Conservation (phyloP, 2,888 invertebrate genomes). For the Serripes groenlandicus region DNA sequence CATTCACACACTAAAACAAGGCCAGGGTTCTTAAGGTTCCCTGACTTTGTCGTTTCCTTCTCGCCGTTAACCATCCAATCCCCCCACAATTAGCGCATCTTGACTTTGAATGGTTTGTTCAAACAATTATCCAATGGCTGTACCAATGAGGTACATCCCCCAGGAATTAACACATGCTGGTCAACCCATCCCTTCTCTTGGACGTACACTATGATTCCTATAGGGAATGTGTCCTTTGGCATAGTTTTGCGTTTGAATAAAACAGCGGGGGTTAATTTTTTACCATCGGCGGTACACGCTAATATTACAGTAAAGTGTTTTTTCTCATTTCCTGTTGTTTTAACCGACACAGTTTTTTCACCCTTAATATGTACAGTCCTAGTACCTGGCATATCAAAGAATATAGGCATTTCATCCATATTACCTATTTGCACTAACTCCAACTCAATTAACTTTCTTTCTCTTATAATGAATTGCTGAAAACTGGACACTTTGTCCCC, state of each 20-base stretch:
- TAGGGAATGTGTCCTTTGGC: conserved; percentile 58
- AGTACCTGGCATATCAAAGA: conserved; percentile 52
- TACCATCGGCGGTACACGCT: conserved; percentile 60
- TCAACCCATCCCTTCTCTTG: conserved; percentile 61
- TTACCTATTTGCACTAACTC: conserved; percentile 19
- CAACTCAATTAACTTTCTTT: conserved; percentile 7
- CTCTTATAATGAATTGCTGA: conserved; percentile 6
- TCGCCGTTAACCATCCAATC: conserved; percentile 28
- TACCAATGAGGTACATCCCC: conserved; percentile 49
- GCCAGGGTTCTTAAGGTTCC: conserved; percentile 34
- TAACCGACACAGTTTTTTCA: conserved; percentile 34
- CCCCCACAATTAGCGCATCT: conserved; percentile 23
- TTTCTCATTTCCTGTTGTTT: conserved; percentile 54
- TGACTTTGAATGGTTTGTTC: conserved; percentile 46
- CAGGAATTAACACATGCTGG: conserved; percentile 44
- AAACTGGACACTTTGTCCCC: conserved; percentile 1
- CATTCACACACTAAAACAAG: conserved; percentile 37
- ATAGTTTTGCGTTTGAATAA: conserved; percentile 68
- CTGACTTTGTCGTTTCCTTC: conserved; percentile 20
- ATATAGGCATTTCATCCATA: conserved; percentile 43
- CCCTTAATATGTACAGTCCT: conserved; percentile 49
- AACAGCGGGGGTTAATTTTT: conserved; percentile 58
- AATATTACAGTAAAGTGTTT: conserved; percentile 64
- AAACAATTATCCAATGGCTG: conserved; percentile 56
- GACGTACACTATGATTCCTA: conserved; percentile 43